Evolutionary conservation across 2,797 vertebrate species (phyloP).

Genomic region (Hypotaenidia okinawae): DNA sequence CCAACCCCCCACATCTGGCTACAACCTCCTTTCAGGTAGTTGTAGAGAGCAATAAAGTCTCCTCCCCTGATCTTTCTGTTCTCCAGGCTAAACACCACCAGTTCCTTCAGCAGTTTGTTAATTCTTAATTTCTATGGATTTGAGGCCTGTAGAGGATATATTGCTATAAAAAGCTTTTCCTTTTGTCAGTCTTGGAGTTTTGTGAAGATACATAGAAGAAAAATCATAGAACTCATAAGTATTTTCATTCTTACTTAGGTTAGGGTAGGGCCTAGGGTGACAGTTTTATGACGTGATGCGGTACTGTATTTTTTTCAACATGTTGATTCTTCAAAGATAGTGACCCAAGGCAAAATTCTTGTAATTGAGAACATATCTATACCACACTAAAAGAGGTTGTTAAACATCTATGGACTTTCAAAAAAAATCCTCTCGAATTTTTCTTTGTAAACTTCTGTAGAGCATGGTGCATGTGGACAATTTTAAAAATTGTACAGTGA

Average conservation of each 20-base stretch:
- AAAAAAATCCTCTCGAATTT: background rate
- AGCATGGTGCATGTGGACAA: background rate
- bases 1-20: too few species aligned
- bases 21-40: too few species aligned
- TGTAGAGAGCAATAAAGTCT: too few species aligned
- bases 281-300: background rate
- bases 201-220: background rate
- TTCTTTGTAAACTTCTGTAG: background rate
- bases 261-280: background rate
- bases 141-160: background rate
- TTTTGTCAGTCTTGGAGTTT: background rate
- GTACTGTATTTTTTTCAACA: background rate
- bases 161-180: background rate
- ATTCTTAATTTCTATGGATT: background rate
- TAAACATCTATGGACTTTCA: background rate
- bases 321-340: slow-evolving; percentile 12
- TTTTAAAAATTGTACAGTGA: background rate
- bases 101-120: background rate
- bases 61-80: too few species aligned
- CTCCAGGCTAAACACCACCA: too few species aligned
- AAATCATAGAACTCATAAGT: background rate
- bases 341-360: background rate
- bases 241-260: background rate
- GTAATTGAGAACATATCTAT: slow-evolving; percentile 5
- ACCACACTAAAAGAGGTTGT: background rate